Conservation (phyloP, 1,140 invertebrate species). For the Dendroctonus ponderosae region DNA sequence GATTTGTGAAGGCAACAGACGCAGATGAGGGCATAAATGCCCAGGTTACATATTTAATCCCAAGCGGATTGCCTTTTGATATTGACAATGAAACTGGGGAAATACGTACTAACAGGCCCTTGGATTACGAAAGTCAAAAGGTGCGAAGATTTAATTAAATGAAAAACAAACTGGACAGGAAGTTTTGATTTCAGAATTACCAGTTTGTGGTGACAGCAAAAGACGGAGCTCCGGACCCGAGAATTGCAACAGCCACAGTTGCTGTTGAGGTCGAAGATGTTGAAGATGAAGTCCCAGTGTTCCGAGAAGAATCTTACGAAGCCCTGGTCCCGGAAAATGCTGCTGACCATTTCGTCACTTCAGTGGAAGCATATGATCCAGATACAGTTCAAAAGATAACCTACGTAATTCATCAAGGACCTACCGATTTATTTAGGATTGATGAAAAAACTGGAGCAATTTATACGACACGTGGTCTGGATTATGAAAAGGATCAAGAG, state of each 20-base stretch:
- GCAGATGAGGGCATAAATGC: constrained; percentile 73
- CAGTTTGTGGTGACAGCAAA: constrained; percentile 84
- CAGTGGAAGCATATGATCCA: constrained; percentile 64
- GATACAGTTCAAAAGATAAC: constrained; percentile 79
- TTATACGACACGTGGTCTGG: constrained; percentile 70
- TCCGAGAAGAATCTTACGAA: constrained; percentile 70
- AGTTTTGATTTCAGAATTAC: constrained; percentile 57
- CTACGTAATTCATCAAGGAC: constrained; percentile 79
- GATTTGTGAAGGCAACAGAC: constrained; percentile 79
- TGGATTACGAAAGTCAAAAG: constrained; percentile 82
- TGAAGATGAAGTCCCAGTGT: constrained; percentile 81
- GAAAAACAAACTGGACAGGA: not conserved
- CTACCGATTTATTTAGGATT: constrained; percentile 77
- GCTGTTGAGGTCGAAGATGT: constrained; percentile 76
- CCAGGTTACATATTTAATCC: constrained; percentile 67
- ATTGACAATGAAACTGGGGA: constrained; percentile 78
- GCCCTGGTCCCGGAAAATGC: constrained; percentile 81
- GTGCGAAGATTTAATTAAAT: constrained; percentile 50
- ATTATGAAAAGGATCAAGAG: constrained; percentile 73
- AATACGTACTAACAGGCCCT: constrained; percentile 69
- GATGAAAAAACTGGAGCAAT: constrained; percentile 76
- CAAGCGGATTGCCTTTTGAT: constrained; percentile 72
- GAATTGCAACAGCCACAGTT: constrained; percentile 82
- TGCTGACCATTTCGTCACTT: constrained; percentile 68
- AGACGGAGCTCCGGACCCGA: constrained; percentile 81